Percentiles rank a stretch among this genome's conserved stretches.
These are phyloP conservation scores for Andrena chrysosceles DNA, from an alignment of 2,888 invertebrate genomes.

Conservation along the genomic window DNA sequence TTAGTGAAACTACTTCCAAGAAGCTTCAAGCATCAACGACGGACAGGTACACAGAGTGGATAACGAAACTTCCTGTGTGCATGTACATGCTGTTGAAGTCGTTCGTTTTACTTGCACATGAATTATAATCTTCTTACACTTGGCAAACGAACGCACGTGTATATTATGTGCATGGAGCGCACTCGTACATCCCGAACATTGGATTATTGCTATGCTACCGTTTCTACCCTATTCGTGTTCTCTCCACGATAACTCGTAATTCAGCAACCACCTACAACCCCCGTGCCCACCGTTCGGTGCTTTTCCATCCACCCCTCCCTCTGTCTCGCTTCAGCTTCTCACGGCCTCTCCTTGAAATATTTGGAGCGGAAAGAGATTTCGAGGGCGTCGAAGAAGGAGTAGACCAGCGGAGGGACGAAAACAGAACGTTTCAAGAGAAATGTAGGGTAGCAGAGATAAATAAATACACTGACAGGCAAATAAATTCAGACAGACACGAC, in stretches of 20 bases:
- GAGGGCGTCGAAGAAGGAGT: conserved; percentile 26
- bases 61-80: not conserved
- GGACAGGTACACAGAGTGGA: too few relatives aligned
- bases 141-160: conserved; percentile 51
- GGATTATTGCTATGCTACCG: conserved; percentile 66
- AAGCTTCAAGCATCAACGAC: too few relatives aligned
- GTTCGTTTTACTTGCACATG: conserved; percentile 47
- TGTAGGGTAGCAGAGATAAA: conserved; percentile 7
- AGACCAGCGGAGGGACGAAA: conserved; percentile 11
- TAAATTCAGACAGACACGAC: not conserved
- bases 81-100: not conserved
- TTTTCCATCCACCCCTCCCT: not conserved
- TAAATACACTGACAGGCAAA: conserved; percentile 8
- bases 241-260: conserved; percentile 62
- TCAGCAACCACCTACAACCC: conserved; percentile 62
- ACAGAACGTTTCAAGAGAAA: conserved; percentile 2
- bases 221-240: conserved; percentile 68
- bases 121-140: conserved; percentile 66
- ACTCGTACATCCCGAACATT: conserved; percentile 48
- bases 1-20: too few relatives aligned
- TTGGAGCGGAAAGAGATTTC: conserved; percentile 58
- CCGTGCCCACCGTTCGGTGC: conserved; percentile 29
- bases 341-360: conserved; percentile 40
- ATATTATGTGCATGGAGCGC: conserved; percentile 38
- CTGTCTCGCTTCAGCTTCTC: not conserved